Conservation (phyloP, 2,113 vertebrate species). For the Progne subis region DNA sequence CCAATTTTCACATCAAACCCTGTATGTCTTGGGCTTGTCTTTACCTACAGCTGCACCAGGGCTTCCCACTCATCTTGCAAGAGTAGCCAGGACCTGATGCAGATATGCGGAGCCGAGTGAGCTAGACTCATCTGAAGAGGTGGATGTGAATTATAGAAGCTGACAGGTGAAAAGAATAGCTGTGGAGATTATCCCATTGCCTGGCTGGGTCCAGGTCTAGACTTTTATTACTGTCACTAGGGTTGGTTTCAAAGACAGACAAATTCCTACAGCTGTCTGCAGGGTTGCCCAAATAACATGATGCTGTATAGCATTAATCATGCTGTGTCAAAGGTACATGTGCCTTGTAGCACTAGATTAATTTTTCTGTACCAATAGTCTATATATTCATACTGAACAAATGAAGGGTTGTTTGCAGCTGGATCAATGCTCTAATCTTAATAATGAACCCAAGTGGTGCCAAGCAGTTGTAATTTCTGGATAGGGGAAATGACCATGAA, state of each 20-base stretch:
- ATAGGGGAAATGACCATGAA: not conserved
- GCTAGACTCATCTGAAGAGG: not conserved
- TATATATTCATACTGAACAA: not conserved
- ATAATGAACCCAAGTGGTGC: not conserved
- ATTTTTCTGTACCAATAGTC: not conserved
- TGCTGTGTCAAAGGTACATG: accelerated
- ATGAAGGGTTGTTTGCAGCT: not conserved
- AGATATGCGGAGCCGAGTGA: not conserved
- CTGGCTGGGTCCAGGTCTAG: not conserved
- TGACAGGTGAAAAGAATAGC: not conserved
- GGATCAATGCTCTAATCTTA: not conserved
- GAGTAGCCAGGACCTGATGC: not conserved
- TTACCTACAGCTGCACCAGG: not conserved
- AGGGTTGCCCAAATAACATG: not conserved
- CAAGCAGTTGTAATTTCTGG: not conserved
- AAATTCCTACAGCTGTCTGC: not conserved
- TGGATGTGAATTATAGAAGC: not conserved
- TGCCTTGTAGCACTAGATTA: not conserved
- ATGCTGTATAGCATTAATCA: not conserved
- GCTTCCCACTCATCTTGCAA: not conserved
- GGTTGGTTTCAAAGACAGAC: not conserved
- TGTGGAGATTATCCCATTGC: not conserved
- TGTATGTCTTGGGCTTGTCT: not conserved
- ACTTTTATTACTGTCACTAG: not conserved
- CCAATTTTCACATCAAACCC: not conserved